Base-by-base conservation (phyloP, 2,113 vertebrate species). In the Zootoca vivipara region DNA sequence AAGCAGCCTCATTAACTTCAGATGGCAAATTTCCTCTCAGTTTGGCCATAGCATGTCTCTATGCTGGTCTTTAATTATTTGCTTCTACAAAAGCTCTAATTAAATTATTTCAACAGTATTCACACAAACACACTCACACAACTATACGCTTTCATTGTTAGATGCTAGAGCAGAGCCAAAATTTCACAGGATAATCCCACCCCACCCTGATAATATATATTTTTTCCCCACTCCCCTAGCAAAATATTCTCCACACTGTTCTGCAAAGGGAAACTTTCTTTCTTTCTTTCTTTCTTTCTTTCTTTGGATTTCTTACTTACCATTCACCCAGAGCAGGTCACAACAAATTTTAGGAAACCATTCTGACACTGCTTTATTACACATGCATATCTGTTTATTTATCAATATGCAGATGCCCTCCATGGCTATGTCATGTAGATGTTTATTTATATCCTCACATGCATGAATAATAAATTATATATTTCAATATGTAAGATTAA, bases 1-100 rank as follows among this genome's bases (percentile, higher is more conserved):
- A 93, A 94, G 93, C 81, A 86, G 26, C 20, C 86, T 89, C 56
- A 40, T 89, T 91, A 87, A 94, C 83, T 95, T 94, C 91, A 92
- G 95, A 91, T n/a, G 90, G 77, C 78, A 90, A 82, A 85, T 78
- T 92, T 89, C 28, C 38, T 52, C 46, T 75, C 87, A 56, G 69
- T n/a, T 73, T 91, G 69, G 86, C 87, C 88, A 52, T 87, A 73
- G 64, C 16, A 72, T 8, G 18, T 24, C 8, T 56, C 89, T 77
- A 42, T 62, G 77, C 89, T 1, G 3, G 20, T 91, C 92, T 94
- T 93, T 94, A 93, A 94, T 82, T 95, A 91, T 73, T 86, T 82
- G 88, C 5, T 38, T 87, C 46, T 92, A 30, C 74, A 92, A 77
- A 90, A 93, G 85, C 72, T 72, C 82, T 78, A 86, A 26, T 87